A percentile compares a stretch with the other conserved stretches of the same genome.
Evolutionary conservation across 2,797 vertebrate genomes (phyloP).

Genomic region (Lagorchestes hirsutus): DNA sequence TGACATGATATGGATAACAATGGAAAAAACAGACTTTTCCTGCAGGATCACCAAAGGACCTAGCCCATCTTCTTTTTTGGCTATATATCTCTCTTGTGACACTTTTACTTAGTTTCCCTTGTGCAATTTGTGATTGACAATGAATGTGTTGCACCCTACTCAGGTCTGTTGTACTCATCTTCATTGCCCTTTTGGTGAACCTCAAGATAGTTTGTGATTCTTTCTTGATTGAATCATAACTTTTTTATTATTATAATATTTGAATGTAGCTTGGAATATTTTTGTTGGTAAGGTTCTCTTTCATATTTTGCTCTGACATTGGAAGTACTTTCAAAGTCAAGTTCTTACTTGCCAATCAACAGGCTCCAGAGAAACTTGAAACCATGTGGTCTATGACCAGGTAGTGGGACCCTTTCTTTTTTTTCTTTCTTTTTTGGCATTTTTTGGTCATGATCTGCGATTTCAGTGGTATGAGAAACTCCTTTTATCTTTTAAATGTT

Average conservation of each 20-base stretch:
- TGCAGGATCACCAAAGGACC: not conserved
- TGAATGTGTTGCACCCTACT: not conserved
- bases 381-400: not conserved
- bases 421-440: too few relatives aligned
- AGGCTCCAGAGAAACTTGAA: not conserved
- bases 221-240: not conserved
- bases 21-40: not conserved
- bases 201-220: not conserved
- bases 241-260: not conserved
- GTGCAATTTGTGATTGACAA: not conserved
- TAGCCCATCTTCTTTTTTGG: not conserved
- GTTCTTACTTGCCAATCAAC: not conserved
- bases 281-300: not conserved
- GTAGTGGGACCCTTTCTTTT: not conserved
- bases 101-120: not conserved
- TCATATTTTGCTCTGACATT: conserved; percentile 5
- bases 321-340: not conserved
- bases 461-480: not conserved
- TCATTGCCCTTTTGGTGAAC: not conserved
- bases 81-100: not conserved
- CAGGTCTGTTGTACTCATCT: not conserved
- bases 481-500: not conserved
- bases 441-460: not conserved
- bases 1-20: not conserved
- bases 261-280: not conserved